Evolutionary conservation across 92 coral and sea anemone species (phyloP).

Genomic region (Epizoanthus illoricatus): DNA sequence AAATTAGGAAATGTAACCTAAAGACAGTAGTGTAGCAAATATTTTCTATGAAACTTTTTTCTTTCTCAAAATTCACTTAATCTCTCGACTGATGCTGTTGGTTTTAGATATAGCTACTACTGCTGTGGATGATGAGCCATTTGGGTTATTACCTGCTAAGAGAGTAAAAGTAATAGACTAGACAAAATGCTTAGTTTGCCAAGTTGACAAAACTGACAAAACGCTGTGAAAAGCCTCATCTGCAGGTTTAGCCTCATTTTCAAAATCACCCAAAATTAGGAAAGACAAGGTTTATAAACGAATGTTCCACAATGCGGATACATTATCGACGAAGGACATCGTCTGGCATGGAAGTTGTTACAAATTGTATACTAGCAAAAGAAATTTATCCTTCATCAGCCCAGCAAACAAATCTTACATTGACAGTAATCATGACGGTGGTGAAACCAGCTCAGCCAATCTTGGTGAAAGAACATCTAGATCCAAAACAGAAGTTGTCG

Average conservation of each 20-base stretch:
- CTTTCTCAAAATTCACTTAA: slow-evolving; percentile 4
- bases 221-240: slow-evolving; percentile 27
- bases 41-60: too few species aligned
- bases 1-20: too few species aligned
- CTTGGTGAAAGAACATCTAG: slow-evolving; percentile 2
- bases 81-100: neutral
- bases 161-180: slow-evolving; percentile 1
- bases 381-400: neutral
- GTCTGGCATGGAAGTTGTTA: slow-evolving; percentile 13
- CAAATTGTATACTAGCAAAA: slow-evolving; percentile 18
- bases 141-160: slow-evolving; percentile 9
- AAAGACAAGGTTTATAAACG: too few species aligned
- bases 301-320: neutral
- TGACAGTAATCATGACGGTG: too few species aligned
- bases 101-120: slow-evolving; percentile 27
- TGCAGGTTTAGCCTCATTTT: slow-evolving; percentile 4
- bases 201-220: slow-evolving; percentile 26
- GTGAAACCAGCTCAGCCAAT: too few species aligned
- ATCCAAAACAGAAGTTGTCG: slow-evolving; percentile 5
- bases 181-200: slow-evolving; percentile 26
- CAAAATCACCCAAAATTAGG: slow-evolving; percentile 4
- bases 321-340: neutral
- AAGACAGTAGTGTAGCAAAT: too few species aligned
- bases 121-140: slow-evolving; percentile 11
- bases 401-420: neutral